phyloP scores from a whole-genome alignment of 92 coral and sea anemone species.

The Epizoanthus fatuus region DNA sequence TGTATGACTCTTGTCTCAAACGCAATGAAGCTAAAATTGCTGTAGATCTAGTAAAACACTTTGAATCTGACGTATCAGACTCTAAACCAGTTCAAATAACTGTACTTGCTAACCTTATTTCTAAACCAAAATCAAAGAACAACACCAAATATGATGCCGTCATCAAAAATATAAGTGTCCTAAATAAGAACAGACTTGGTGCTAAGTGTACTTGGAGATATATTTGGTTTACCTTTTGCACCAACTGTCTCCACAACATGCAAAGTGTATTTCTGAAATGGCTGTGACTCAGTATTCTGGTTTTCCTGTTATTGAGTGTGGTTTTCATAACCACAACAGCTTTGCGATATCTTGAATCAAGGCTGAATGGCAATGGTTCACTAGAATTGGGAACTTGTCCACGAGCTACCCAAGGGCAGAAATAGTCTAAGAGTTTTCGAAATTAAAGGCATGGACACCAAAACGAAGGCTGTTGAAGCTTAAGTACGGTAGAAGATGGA shows the following conservation, averaged over 20 bases:
- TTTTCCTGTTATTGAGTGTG: conserved; percentile 36
- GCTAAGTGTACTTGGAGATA: conserved; percentile 22
- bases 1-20: conserved; percentile 38
- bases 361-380: conserved; percentile 22
- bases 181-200: conserved; percentile 41
- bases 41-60: conserved; percentile 10
- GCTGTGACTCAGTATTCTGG: conserved; percentile 8
- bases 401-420: no score
- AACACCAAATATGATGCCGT: conserved; percentile 14
- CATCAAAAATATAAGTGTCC: conserved; percentile 30
- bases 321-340: conserved; percentile 21
- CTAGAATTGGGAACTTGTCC: conserved; percentile 10
- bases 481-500: no score
- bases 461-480: no score
- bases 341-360: conserved; percentile 53
- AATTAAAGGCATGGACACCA: no score
- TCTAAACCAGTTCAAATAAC: conserved; percentile 49
- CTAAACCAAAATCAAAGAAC: conserved; percentile 56
- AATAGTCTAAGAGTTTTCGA: no score
- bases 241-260: conserved; percentile 14
- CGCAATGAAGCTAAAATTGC: conserved; percentile 18
- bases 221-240: conserved; percentile 50
- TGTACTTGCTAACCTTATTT: conserved; percentile 42
- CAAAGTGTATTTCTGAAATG: conserved; percentile 16
- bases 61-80: conserved; percentile 12